Conservation (phyloP, 1,140 invertebrate species). For the Neodiprion fabricii region DNA sequence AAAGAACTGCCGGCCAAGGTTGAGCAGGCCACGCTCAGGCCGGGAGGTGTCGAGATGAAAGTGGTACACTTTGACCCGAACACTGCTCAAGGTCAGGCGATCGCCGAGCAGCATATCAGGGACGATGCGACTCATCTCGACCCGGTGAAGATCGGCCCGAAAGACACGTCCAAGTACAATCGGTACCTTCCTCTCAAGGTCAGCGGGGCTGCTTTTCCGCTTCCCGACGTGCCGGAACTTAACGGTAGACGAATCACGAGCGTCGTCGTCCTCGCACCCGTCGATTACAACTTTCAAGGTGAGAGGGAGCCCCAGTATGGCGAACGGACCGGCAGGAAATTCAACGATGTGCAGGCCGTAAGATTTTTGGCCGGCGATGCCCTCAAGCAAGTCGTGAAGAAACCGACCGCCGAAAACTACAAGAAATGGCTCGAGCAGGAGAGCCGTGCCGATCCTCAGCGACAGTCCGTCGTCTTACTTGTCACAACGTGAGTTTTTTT, state of each 20-base stretch:
- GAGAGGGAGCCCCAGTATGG: slow-evolving; percentile 37
- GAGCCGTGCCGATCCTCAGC: slow-evolving; percentile 71
- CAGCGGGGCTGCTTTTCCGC: slow-evolving; percentile 81
- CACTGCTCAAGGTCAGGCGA: slow-evolving; percentile 72
- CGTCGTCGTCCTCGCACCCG: slow-evolving; percentile 82
- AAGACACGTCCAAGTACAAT: slow-evolving; percentile 72
- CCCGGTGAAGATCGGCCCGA: slow-evolving; percentile 73
- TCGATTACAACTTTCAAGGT: slow-evolving; percentile 69
- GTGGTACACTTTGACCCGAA: slow-evolving; percentile 81
- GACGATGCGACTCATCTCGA: slow-evolving; percentile 76
- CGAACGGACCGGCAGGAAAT: slow-evolving; percentile 44
- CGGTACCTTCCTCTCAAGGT: slow-evolving; percentile 83
- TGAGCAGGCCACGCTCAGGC: slow-evolving; percentile 59
- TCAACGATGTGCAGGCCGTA: slow-evolving; percentile 58
- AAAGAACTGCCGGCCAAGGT: slow-evolving; percentile 59
- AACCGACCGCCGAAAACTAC: slow-evolving; percentile 78
- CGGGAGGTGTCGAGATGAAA: slow-evolving; percentile 79
- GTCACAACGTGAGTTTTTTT: slow-evolving; percentile 74
- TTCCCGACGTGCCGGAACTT: slow-evolving; percentile 76
- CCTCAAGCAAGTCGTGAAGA: slow-evolving; percentile 76
- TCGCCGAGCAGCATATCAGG: slow-evolving; percentile 75
- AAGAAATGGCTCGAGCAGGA: slow-evolving; percentile 81
- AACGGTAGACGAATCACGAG: slow-evolving; percentile 77
- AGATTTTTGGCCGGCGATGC: slow-evolving; percentile 69
- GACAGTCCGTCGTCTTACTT: slow-evolving; percentile 80